Percentiles rank a stretch among this genome's conserved stretches.
Evolutionary conservation across 2,113 vertebrate genomes (phyloP).

Genomic region (Corythornis vintsioides): DNA sequence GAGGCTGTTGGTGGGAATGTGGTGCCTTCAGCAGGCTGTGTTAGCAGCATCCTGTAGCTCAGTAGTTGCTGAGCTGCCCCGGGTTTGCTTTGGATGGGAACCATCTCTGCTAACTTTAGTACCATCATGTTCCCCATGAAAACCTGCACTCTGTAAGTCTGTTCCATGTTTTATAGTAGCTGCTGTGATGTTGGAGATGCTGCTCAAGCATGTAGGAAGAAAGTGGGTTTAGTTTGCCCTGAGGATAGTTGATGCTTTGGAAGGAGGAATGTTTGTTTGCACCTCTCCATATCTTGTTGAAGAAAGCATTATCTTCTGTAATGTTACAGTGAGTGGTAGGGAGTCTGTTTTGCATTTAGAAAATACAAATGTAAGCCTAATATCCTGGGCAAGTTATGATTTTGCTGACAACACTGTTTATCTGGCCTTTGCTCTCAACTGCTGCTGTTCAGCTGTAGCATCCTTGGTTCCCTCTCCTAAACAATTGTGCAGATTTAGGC

Average conservation of each 20-base stretch:
- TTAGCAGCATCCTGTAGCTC: slow-evolving; percentile 6
- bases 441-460: not conserved
- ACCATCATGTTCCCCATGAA: not conserved
- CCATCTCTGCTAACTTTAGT: not conserved
- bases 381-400: not conserved
- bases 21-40: not conserved
- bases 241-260: not conserved
- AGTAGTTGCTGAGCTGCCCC: not conserved
- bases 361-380: not conserved
- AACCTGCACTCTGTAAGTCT: not conserved
- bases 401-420: not conserved
- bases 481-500: not conserved
- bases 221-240: not conserved
- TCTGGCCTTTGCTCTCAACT: not conserved
- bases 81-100: not conserved
- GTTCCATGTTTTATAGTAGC: not conserved
- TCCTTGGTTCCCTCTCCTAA: not conserved
- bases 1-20: slow-evolving; percentile 32
- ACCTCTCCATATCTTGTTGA: not conserved
- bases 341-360: not conserved
- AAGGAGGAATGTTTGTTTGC: slow-evolving; percentile 15
- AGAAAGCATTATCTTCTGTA: not conserved
- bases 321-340: not conserved
- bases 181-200: not conserved
- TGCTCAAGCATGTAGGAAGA: not conserved